Evolutionary conservation across 2,113 vertebrate genomes (phyloP), one percentile per base, ranked within the genome.

Genomic region (Serilophus lunatus): DNA sequence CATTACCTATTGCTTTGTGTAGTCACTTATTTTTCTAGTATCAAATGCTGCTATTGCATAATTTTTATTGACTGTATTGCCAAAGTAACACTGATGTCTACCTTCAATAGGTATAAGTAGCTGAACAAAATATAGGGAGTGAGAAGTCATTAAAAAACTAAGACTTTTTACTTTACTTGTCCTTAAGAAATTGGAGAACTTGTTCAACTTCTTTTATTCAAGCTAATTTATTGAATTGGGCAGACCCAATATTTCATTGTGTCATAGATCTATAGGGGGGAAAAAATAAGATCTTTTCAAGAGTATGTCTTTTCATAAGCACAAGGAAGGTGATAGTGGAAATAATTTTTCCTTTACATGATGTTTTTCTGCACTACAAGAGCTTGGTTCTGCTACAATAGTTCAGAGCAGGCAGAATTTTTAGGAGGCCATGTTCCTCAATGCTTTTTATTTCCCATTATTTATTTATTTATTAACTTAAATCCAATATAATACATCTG

Each of bases 141-240:
- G 1, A 78, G 33, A 57, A 51, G 22, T 36, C 2, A 2, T 29
- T 31, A 9, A 33, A 24, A n/a, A 54, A 31, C 3, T 1, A 12
- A 3, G 3, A 0, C 0, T 8, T 40, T 18, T n/a, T 42, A 1
- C 4, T 72, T 72, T 40, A 2, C 7, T 72, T 66, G 61, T 2
- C 13, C 14, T 60, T 64, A 44, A 11, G 28, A 38, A 75, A 24
- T 12, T 15, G 20, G 69, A 44, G 5, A 15, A 23, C 26, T 47
- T 42, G 2, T 36, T 47, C 13, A 7, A 29, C 9, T 60, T 45
- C 0, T 35, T 72, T 57, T 15, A 24, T 14, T 1, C 33, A 23
- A 56, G 66, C 25, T 19, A 64, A 14, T 8, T 19, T 75, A 7
- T 47, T 36, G 13, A 20, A 14, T 56, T 71, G 31, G 13, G 28